These are phyloP conservation scores for Microctenopoma steveboyesi DNA, from an alignment of 2,797 vertebrate species.

Conservation along the genomic window DNA sequence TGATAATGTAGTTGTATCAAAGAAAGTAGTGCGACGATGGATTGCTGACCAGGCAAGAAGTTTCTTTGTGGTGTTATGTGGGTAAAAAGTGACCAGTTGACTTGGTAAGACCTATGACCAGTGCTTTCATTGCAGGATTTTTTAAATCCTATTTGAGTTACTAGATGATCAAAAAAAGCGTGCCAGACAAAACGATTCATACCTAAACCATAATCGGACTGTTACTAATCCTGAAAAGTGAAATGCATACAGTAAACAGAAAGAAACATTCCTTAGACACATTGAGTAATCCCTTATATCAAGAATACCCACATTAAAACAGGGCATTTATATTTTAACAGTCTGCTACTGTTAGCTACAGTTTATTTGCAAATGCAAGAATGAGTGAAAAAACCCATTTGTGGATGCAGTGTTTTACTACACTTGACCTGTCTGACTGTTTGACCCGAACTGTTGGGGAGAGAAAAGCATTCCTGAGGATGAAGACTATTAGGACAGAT, in stretches of 20 bases:
- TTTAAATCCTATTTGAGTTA: not conserved
- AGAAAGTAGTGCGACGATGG: not conserved
- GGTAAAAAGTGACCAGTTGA: not conserved
- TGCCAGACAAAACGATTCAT: not conserved
- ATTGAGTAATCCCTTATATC: not conserved
- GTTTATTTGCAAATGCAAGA: conserved; percentile 26
- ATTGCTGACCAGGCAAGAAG: not conserved
- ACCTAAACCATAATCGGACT: conserved; percentile 5
- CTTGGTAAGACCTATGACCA: not conserved
- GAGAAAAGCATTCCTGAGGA: conserved; percentile 50
- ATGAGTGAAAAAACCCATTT: conserved; percentile 40
- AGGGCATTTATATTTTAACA: not conserved
- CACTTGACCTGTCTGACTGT: conserved; percentile 57
- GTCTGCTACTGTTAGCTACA: conserved; percentile 3
- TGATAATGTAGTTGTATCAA: not conserved
- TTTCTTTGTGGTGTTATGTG: not conserved
- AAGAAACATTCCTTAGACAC: not conserved
- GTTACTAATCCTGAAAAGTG: conserved; percentile 16
- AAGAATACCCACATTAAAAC: not conserved
- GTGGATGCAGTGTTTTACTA: conserved; percentile 33
- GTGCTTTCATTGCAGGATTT: not conserved
- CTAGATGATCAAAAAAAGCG: not conserved
- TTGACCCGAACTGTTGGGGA: conserved; percentile 39
- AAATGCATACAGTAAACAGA: conserved; percentile 15
- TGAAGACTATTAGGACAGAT: conserved; percentile 39